These are phyloP conservation scores for Cynodonichthys magdalenae DNA, from an alignment of 2,797 vertebrate species.

Conservation along the genomic window DNA sequence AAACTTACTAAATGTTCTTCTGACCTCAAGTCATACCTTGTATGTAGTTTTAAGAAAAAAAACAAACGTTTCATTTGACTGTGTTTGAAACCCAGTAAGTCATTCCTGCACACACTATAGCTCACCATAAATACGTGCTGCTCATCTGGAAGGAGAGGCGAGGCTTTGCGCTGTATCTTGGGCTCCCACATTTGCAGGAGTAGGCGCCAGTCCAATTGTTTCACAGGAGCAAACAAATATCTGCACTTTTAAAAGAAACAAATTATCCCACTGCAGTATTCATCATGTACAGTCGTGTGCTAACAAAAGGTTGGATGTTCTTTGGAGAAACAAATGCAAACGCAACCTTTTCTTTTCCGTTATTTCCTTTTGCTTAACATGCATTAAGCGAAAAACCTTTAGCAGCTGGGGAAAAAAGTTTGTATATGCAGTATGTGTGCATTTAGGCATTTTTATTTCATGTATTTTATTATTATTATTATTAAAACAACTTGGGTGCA, in stretches of 20 bases:
- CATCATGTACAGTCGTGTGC: slow-evolving; percentile 3
- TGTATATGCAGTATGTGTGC: too few relatives aligned
- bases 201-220: slow-evolving; percentile 25
- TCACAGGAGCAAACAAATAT: slow-evolving; percentile 47
- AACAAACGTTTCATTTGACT: too few relatives aligned
- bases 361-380: background rate
- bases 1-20: slow-evolving; percentile 20
- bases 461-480: too few relatives aligned
- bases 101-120: slow-evolving; percentile 20
- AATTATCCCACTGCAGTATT: slow-evolving; percentile 31
- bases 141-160: slow-evolving; percentile 37
- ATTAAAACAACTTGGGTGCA: too few relatives aligned
- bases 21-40: slow-evolving; percentile 23
- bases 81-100: slow-evolving; percentile 29
- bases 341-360: slow-evolving; percentile 9
- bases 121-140: slow-evolving; percentile 28
- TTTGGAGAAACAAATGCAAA: slow-evolving; percentile 27
- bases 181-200: slow-evolving; percentile 15
- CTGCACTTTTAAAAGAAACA: slow-evolving; percentile 44
- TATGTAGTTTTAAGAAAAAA: background rate
- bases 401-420: too few relatives aligned
- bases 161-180: slow-evolving; percentile 24
- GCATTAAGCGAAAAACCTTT: background rate
- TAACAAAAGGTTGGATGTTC: slow-evolving; percentile 26
- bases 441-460: too few relatives aligned